phyloP scores from a whole-genome alignment of 2,797 vertebrate genomes.

The Hypotaenidia philippensis region DNA sequence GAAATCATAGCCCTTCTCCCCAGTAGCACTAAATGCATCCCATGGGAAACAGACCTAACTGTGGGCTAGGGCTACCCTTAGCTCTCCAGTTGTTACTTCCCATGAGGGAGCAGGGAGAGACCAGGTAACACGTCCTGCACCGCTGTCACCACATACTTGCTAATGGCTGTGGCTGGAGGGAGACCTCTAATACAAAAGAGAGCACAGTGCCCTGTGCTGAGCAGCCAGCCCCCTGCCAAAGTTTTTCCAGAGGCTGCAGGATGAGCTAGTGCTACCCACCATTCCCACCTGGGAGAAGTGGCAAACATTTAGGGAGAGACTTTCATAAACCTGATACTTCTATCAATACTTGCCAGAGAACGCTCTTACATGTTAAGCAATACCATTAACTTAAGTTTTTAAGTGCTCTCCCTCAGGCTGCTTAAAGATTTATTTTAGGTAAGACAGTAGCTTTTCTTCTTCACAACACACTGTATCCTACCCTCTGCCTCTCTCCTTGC shows the following conservation, averaged over 20 bases:
- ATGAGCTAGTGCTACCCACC: neutral
- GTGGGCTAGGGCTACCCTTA: neutral
- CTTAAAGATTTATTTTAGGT: neutral
- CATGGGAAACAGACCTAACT: neutral
- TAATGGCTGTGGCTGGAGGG: accelerated
- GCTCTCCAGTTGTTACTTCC: neutral
- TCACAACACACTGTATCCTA: neutral
- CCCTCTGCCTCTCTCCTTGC: neutral
- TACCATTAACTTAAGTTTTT: neutral
- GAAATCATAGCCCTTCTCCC: neutral
- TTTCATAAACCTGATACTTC: neutral
- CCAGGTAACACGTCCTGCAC: neutral
- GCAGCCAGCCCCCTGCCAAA: neutral
- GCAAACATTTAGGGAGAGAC: neutral
- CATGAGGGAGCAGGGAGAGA: neutral
- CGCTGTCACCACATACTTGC: neutral
- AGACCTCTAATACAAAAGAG: neutral
- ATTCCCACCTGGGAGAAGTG: neutral
- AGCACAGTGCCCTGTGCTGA: neutral
- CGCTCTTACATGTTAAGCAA: accelerated
- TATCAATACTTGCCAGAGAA: neutral
- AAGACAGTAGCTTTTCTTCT: neutral
- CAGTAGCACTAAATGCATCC: neutral
- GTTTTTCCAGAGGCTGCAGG: neutral
- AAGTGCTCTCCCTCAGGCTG: neutral